phyloP scores from a whole-genome alignment of 1,140 invertebrate genomes.

The Listronotus oregonensis region DNA sequence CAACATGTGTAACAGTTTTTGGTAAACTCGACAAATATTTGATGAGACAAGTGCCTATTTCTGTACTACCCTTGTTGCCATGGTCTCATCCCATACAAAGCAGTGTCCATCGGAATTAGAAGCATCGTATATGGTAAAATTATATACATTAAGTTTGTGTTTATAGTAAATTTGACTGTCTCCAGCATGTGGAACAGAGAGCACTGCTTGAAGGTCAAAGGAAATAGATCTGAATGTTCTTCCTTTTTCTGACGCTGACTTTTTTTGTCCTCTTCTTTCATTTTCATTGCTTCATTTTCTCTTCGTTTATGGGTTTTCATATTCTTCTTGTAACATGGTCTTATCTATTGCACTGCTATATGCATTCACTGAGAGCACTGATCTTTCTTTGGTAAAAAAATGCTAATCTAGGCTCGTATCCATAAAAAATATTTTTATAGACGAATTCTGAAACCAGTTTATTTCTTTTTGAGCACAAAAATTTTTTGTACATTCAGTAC shows the following conservation, averaged over 20 bases:
- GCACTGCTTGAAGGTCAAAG: background rate
- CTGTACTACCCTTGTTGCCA: slow-evolving; percentile 5
- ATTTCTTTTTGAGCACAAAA: background rate
- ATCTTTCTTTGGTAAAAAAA: slow-evolving; percentile 14
- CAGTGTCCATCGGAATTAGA: slow-evolving; percentile 1
- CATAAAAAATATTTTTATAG: slow-evolving; percentile 19
- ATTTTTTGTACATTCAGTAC: slow-evolving; percentile 18
- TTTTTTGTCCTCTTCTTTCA: too few species aligned
- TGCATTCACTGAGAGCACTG: background rate
- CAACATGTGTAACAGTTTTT: too few species aligned
- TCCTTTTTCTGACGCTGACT: too few species aligned
- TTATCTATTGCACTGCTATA: background rate
- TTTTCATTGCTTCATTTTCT: too few species aligned
- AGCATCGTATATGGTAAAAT: background rate
- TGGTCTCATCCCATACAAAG: slow-evolving; percentile 16
- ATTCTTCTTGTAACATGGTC: too few species aligned
- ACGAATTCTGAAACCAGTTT: slow-evolving; percentile 7
- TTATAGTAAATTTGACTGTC: slow-evolving; percentile 1
- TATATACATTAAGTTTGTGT: slow-evolving; percentile 14
- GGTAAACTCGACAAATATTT: background rate
- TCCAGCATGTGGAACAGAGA: background rate
- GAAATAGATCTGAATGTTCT: background rate
- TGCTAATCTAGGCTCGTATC: background rate
- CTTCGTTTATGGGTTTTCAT: too few species aligned
- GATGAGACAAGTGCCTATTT: slow-evolving; percentile 4